Conservation (phyloP, 2,113 vertebrate species). For the Meriones unguiculatus region DNA sequence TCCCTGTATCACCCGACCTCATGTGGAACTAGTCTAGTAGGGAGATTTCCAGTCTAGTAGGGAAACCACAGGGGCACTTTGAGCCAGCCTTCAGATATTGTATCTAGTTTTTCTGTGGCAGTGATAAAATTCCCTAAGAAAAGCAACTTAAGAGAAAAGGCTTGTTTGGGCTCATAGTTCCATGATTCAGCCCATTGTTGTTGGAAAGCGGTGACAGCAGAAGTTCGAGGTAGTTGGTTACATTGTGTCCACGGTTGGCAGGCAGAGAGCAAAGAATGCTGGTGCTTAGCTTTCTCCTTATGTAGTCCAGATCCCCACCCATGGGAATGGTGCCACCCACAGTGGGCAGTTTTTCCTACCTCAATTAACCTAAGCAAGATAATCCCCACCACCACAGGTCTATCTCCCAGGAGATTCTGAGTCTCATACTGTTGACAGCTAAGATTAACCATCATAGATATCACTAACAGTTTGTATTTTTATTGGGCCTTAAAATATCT, state of each 20-base stretch:
- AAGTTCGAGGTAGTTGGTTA: too few species aligned
- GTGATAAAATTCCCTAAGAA: neutral
- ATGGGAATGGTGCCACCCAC: neutral
- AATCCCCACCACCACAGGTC: neutral
- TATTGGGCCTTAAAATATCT: neutral
- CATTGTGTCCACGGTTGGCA: neutral
- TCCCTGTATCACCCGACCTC: neutral
- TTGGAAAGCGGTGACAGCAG: neutral
- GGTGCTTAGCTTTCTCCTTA: neutral
- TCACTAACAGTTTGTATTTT: neutral
- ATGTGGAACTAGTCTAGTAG: too few species aligned
- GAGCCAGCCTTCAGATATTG: neutral
- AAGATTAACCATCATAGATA: neutral
- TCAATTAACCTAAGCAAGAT: neutral
- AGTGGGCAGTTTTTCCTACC: neutral
- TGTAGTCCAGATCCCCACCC: neutral
- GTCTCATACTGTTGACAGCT: neutral
- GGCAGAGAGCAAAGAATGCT: neutral
- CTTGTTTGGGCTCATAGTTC: neutral
- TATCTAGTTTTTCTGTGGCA: neutral
- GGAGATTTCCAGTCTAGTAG: neutral
- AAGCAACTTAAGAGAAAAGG: neutral
- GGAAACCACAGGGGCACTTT: rapidly evolving
- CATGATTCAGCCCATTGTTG: neutral
- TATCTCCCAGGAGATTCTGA: neutral